phyloP scores from a whole-genome alignment of 2,113 vertebrate species.

The Fulica atra region DNA sequence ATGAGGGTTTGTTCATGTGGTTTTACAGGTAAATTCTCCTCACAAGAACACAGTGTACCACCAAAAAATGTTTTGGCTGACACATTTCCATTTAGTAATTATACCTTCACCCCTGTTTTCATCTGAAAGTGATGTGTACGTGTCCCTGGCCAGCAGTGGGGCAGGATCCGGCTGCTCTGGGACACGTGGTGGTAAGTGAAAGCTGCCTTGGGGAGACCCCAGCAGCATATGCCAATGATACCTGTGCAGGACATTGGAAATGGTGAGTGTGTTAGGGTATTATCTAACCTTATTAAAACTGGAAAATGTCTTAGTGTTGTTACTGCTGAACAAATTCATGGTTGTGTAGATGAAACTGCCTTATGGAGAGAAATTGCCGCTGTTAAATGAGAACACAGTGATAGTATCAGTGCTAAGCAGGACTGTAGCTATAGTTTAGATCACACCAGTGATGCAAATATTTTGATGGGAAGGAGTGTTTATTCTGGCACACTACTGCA shows the following conservation, averaged over 20 bases:
- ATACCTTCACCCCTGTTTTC: not conserved
- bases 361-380: not conserved
- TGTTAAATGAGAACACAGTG: not conserved
- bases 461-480: not conserved
- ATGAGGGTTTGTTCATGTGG: not conserved
- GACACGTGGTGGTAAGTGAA: not conserved
- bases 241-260: not conserved
- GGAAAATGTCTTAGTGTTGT: not conserved
- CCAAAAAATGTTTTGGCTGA: not conserved
- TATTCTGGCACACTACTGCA: not conserved
- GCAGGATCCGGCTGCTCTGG: not conserved
- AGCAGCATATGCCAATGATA: not conserved
- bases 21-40: not conserved
- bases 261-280: not conserved
- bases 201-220: accelerated
- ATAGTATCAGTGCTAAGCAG: not conserved
- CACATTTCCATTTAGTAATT: not conserved
- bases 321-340: not conserved
- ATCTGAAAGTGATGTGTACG: accelerated
- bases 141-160: accelerated
- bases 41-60: not conserved
- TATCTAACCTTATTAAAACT: not conserved
- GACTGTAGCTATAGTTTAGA: not conserved
- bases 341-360: not conserved
- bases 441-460: not conserved